Conservation (phyloP, 1,140 invertebrate species). For the Drosophila guanche region DNA sequence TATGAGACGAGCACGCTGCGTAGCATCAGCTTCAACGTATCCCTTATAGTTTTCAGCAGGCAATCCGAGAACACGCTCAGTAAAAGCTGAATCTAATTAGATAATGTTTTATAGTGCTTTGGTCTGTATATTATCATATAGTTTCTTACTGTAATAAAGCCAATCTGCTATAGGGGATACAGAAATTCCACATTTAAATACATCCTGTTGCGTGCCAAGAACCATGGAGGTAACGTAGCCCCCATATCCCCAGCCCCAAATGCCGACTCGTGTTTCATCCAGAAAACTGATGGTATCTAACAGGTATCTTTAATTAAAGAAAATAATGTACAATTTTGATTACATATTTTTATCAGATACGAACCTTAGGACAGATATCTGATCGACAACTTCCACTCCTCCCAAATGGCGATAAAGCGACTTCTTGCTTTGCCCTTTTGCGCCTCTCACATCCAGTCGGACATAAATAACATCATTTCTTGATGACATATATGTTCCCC, state of each 20-base stretch:
- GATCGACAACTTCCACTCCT: constrained; percentile 94
- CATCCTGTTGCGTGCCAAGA: constrained; percentile 91
- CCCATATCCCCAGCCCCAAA: constrained; percentile 99
- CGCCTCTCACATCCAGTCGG: constrained; percentile 93
- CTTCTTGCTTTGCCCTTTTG: constrained; percentile 91
- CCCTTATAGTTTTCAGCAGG: constrained; percentile 95
- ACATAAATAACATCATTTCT: constrained; percentile 95
- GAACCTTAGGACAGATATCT: constrained; percentile 92
- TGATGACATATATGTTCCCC: constrained; percentile 96
- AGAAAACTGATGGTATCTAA: constrained; percentile 92
- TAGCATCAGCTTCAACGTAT: constrained; percentile 96
- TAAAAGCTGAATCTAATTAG: constrained; percentile 94
- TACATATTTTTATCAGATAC: constrained; percentile 5
- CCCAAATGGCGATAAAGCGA: constrained; percentile 92
- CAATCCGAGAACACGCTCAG: constrained; percentile 94
- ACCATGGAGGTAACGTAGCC: constrained; percentile 96
- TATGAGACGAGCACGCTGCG: constrained; percentile 92
- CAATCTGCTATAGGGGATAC: constrained; percentile 97
- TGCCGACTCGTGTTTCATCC: constrained; percentile 92
- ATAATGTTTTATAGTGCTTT: background rate
- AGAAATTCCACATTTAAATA: constrained; percentile 95
- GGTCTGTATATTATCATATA: background rate
- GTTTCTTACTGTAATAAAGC: constrained; percentile 95
- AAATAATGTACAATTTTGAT: background rate
- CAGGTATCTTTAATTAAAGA: constrained; percentile 87